Base-by-base conservation (phyloP, 2,888 invertebrate species). In the Agonopterix arenella region DNA sequence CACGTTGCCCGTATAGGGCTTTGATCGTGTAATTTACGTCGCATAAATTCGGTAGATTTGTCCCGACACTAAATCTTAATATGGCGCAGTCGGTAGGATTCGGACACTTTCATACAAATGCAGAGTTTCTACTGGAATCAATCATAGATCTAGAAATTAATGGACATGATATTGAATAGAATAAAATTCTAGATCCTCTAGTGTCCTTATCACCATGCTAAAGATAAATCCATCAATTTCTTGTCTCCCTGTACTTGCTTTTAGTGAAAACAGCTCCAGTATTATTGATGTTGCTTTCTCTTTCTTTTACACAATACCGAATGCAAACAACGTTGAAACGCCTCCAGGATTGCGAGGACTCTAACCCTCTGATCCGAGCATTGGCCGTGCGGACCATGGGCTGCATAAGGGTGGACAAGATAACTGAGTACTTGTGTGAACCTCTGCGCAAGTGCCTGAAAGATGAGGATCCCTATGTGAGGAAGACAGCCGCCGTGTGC, bases 331-430 rank as follows among this genome's bases (percentile, higher is more conserved):
- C 28, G 36, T 53, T 45, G 50, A 50, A 36, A 64, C 70, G 47
- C 59, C 70, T 68, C 52, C 85, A 98, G 97, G 99, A 99, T 89
- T 99, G 99, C 89, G 99, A 99, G 90, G 99, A 99, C 85, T 97
- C 98, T 9, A 99, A 99, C 90, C 99, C 99, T 36, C 90, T 99
- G 76, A 99, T 99, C 75, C 93, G 99, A 61, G 99, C 99, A 1
- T 88, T 99, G 72, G 99, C 99, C 38, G 99, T 99, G 36, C 92
- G 99, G 52, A 99, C 99, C 11, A 99, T 99, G 99, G 99, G 99
- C 49, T 99, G 99, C 80, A 99, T 99, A 74, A 93, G 99, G 10
- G 99, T 99, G 50, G 99, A 99, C 89, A 99, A 99, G 90, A 99
- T 99, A 70, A 99, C 99, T 0, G 99, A 99, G 89, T 99, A 99